These are phyloP conservation scores for Coenonympha arcania DNA, from an alignment of 2,888 invertebrate genomes.

Conservation along the genomic window DNA sequence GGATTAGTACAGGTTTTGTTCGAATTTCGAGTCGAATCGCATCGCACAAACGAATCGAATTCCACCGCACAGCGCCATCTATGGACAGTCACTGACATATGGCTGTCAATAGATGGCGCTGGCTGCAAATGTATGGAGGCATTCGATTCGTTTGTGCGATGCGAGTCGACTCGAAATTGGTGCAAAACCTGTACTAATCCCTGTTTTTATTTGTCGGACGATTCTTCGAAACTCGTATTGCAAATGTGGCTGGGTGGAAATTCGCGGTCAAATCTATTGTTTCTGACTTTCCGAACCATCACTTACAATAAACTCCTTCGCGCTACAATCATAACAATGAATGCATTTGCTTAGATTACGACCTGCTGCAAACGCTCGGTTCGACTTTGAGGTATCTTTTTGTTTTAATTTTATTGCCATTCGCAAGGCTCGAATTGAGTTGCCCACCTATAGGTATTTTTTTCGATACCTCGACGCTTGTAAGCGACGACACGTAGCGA, in stretches of 20 bases:
- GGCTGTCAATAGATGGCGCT: too few relatives aligned
- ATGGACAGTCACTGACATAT: too few relatives aligned
- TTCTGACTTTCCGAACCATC: constrained; percentile 37
- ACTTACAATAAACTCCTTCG: constrained; percentile 36
- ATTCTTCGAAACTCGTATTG: constrained; percentile 41
- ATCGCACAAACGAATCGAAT: too few relatives aligned
- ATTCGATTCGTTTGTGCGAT: too few relatives aligned
- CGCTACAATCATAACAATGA: constrained; percentile 33
- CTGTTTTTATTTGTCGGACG: constrained; percentile 52
- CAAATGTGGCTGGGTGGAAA: constrained; percentile 32
- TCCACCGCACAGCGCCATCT: too few relatives aligned
- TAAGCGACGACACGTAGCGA: too few relatives aligned
- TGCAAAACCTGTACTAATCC: too few relatives aligned
- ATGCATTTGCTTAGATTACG: constrained; percentile 42
- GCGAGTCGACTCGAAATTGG: too few relatives aligned
- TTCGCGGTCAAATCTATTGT: constrained; percentile 50
- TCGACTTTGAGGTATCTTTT: constrained; percentile 17
- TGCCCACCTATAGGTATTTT: too few relatives aligned
- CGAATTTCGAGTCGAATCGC: too few relatives aligned
- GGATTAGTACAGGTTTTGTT: too few relatives aligned
- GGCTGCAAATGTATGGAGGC: too few relatives aligned
- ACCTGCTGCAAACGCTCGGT: constrained; percentile 37
- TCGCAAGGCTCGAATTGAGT: not conserved
- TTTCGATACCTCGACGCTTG: not conserved
- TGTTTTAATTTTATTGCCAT: constrained; percentile 16